Conservation (phyloP, 2,888 invertebrate genomes). For the Hydroisotoma schaefferi region DNA sequence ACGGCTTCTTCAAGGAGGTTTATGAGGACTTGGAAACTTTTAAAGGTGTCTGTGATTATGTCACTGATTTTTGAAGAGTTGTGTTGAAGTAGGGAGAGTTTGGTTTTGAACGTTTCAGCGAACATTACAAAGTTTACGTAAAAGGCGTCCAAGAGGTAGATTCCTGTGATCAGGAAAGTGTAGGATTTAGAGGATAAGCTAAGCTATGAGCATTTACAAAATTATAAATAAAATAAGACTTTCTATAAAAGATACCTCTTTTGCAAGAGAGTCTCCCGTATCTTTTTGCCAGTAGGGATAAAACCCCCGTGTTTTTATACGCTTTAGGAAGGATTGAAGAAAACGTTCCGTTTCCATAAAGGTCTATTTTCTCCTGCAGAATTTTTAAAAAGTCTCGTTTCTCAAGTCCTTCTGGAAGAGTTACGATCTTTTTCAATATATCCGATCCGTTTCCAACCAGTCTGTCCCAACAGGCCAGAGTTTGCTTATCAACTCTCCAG, state of each 20-base stretch:
- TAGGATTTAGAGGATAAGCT: too few species aligned
- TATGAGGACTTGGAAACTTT: constrained; percentile 7
- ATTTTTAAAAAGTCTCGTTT: constrained; percentile 1
- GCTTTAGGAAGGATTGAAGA: not conserved
- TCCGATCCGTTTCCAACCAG: constrained; percentile 8
- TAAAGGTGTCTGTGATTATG: constrained; percentile 5
- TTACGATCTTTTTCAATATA: constrained; percentile 2
- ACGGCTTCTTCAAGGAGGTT: constrained; percentile 8
- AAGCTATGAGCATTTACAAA: not conserved
- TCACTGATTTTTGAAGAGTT: not conserved
- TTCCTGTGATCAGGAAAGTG: not conserved
- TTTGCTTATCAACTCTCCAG: constrained; percentile 15
- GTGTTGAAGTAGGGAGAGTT: not conserved
- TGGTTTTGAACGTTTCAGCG: constrained; percentile 20
- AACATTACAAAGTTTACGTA: constrained; percentile 18
- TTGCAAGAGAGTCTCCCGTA: constrained; percentile 14
- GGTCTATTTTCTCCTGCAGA: constrained; percentile 15
- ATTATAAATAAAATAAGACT: not conserved
- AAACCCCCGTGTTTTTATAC: constrained; percentile 4
- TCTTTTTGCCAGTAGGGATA: constrained; percentile 13
- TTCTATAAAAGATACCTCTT: constrained; percentile 12
- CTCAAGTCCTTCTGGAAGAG: not conserved
- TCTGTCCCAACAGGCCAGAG: constrained; percentile 10
- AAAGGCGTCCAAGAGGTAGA: constrained; percentile 20
- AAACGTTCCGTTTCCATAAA: constrained; percentile 12